Evolutionary conservation across 2,888 invertebrate genomes (phyloP).

Genomic region (Orthosia incerta): DNA sequence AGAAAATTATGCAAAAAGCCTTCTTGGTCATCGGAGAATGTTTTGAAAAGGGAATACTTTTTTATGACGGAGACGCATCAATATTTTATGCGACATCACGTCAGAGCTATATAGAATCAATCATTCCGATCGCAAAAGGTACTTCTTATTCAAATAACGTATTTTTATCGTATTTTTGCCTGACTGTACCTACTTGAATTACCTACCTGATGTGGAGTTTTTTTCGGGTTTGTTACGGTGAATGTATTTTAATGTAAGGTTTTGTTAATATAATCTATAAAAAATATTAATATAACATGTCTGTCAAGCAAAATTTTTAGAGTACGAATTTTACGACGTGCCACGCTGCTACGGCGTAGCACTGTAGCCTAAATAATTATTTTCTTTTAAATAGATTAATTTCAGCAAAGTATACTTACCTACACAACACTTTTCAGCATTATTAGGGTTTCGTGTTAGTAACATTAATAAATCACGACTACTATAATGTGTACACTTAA

Average conservation of each 20-base stretch:
- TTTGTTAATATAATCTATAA: background rate
- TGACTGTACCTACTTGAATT: constrained; percentile 49
- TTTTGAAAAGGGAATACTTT: constrained; percentile 71
- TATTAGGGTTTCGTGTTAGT: too few species aligned
- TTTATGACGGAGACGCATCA: constrained; percentile 77
- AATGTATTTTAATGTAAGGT: background rate
- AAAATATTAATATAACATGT: background rate
- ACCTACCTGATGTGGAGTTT: constrained; percentile 64
- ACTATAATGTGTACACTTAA: too few species aligned
- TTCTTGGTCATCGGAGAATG: constrained; percentile 77
- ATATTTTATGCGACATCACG: constrained; percentile 75
- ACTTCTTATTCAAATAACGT: constrained; percentile 81
- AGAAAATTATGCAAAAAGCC: constrained; percentile 87
- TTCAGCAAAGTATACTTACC: too few species aligned
- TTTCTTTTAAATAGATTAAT: too few species aligned
- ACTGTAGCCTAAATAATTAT: background rate
- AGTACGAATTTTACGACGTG: background rate
- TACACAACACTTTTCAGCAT: too few species aligned
- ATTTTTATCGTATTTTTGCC: constrained; percentile 73
- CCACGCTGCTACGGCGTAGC: background rate
- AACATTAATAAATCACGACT: too few species aligned
- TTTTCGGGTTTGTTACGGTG: constrained; percentile 23
- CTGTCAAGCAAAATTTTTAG: background rate
- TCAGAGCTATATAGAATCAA: constrained; percentile 74
- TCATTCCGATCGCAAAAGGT: constrained; percentile 73